Evolutionary conservation across 1,140 invertebrate species (phyloP).

Genomic region (Eriocheir sinensis): DNA sequence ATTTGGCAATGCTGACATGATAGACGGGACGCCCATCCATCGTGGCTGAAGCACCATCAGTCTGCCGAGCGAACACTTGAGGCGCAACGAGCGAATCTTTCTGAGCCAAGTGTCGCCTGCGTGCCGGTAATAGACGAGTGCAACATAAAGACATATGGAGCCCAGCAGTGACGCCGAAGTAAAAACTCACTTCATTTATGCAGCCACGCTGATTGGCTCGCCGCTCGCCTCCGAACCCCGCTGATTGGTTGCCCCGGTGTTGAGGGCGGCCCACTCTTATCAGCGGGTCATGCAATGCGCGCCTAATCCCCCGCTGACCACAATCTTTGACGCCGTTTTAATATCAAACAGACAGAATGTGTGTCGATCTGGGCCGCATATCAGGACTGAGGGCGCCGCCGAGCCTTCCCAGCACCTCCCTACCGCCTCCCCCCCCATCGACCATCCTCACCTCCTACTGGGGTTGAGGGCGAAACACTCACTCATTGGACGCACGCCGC

Average conservation of each 20-base stretch:
- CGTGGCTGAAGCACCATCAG: conserved; percentile 64
- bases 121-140: conserved; percentile 62
- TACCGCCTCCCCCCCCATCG: too few species aligned
- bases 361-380: neutral
- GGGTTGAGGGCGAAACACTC: neutral
- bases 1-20: conserved; percentile 70
- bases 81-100: conserved; percentile 44
- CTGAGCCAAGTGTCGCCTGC: conserved; percentile 60
- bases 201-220: conserved; percentile 54
- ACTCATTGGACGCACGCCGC: neutral
- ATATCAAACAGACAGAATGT: conserved; percentile 58
- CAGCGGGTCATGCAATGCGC: conserved; percentile 57
- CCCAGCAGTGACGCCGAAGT: conserved; percentile 48
- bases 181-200: conserved; percentile 75
- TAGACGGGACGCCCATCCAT: conserved; percentile 56
- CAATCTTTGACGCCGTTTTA: conserved; percentile 50
- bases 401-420: neutral
- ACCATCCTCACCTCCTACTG: too few species aligned
- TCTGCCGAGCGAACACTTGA: conserved; percentile 53
- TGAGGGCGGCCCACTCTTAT: conserved; percentile 55
- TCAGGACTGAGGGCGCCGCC: neutral
- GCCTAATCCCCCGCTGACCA: conserved; percentile 44
- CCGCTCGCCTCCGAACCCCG: neutral
- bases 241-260: conserved; percentile 43
- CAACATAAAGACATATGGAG: conserved; percentile 72